Base-by-base conservation (phyloP, 2,113 vertebrate genomes). In the Psettodes erumei region DNA sequence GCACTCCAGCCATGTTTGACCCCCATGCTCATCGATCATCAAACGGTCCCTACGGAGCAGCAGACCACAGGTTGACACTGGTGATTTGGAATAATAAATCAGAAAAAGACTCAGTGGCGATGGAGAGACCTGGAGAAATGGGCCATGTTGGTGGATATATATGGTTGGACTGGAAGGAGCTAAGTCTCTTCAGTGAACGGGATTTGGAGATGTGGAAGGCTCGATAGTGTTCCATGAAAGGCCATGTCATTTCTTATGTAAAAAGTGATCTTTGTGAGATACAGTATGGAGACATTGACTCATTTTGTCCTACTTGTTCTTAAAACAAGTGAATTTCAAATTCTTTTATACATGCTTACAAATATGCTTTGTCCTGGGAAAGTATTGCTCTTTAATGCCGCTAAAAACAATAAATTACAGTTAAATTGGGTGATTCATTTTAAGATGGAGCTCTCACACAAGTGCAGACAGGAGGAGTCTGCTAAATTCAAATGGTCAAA, bases 11-110 rank as follows among this genome's bases (percentile, higher is more conserved):
- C 69, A 42, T 7, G 50, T 28, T 70, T 80, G 76, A 85, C 84
- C 84, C 66, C 79, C 16, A 18, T 76, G 82, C 65, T 58, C 70
- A 86, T 86, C 63, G 69, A 85, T 89, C 79, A 82, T 58, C 72
- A 62, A 56, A 75, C 48, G 48, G 62, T 78, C 77, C 82, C 77
- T 25, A 21, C 6, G 15, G 84, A 72, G 73, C 73, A 53, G 28
- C 61, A 10, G 30, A 77, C 51, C 71, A 77, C 71, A 37, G 69
- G 68, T 71, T 58, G 83, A 83, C 48, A 59, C 60, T 16, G 23
- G 75, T 23, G 61, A 76, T 75, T 10, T 32, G 12, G 63, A 75
- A 86, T 74, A 69, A 85, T 85, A 72, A 77, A 83, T 85, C 72
- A 56, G 71, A 12, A 4, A 33, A 10, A 59, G 33, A 7, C 69